These are phyloP conservation scores for Thaumatotibia leucotreta DNA, from an alignment of 1,140 invertebrate genomes.

Conservation along the genomic window DNA sequence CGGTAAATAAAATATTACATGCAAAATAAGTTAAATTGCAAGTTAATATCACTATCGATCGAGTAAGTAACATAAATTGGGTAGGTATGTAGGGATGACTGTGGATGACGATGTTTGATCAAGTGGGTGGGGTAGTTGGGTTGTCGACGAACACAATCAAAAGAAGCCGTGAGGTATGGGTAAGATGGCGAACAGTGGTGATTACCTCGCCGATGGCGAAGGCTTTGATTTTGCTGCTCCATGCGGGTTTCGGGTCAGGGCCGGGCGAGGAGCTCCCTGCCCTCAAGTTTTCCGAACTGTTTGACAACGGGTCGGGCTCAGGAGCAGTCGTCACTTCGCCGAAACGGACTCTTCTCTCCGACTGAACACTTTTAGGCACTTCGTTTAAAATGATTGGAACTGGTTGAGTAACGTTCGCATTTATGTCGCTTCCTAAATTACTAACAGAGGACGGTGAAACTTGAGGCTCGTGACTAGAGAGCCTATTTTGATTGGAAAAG, in stretches of 20 bases:
- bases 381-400: conserved; percentile 40
- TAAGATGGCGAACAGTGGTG: conserved; percentile 63
- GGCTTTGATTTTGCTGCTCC: conserved; percentile 73
- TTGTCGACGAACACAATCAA: conserved; percentile 74
- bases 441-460: conserved; percentile 38
- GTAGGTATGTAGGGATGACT: conserved; percentile 53
- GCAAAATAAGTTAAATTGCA: conserved; percentile 70
- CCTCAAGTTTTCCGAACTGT: conserved; percentile 50
- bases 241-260: conserved; percentile 60
- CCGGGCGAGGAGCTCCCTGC: conserved; percentile 54
- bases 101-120: conserved; percentile 50
- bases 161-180: conserved; percentile 60
- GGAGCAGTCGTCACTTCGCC: conserved; percentile 59
- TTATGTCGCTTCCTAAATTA: conserved; percentile 51
- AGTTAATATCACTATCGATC: conserved; percentile 52
- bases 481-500: conserved; percentile 38
- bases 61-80: conserved; percentile 52
- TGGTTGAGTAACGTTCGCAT: conserved; percentile 54
- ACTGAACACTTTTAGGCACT: conserved; percentile 52
- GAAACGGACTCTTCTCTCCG: conserved; percentile 71
- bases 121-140: conserved; percentile 36
- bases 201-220: conserved; percentile 74
- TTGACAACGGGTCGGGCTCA: conserved; percentile 47
- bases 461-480: conserved; percentile 37
- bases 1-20: conserved; percentile 54